Evolutionary conservation across 2,797 vertebrate genomes (phyloP), one percentile per base, ranked within the genome.

Genomic region (Melopsittacus undulatus): DNA sequence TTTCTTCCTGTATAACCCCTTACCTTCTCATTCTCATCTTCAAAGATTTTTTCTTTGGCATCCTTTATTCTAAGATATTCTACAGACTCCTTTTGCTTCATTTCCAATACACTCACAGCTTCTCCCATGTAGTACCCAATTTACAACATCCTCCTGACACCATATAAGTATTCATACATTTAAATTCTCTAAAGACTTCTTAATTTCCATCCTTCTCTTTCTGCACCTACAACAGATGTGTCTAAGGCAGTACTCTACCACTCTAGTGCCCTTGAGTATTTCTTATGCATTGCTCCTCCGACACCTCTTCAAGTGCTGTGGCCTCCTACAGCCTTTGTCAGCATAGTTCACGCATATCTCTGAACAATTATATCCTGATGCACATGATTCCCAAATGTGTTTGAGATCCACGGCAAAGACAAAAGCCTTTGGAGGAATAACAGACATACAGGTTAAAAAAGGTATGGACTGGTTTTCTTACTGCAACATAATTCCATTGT

Each of bases 341-440:
- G 1, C 4, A 13, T 5, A 29, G 19, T 9, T 83, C 45, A 6
- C 10, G 38, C 1, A 2, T 4, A 38, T 13, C 24, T n/a, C 7
- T 20, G 11, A 63, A 45, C 13, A 2, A 76, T 52, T 74, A 62
- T 19, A 19, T 66, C 34, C 38, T 38, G 74, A 48, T 11, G 21
- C 26, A 80, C 45, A 42, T 14, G 15, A 77, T 22, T 70, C 29
- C 32, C 63, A 59, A 56, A 59, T 24, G 43, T 2, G 3, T 23
- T 62, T 54, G n/a, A 4, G 45, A 62, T 15, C 16, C 7, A 57
- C 0, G 5, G 7, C 27, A 85, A 83, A 83, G 34, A 34, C 22
- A 66, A 70, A 81, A 32, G 26, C 23, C 24, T 29, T 80, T 42
- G 21, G 8, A 70, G 5, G 3, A 14, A 27, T 1, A 40, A 4